Evolutionary conservation across 2,888 invertebrate species (phyloP).

Genomic region (Stenurella melanura): DNA sequence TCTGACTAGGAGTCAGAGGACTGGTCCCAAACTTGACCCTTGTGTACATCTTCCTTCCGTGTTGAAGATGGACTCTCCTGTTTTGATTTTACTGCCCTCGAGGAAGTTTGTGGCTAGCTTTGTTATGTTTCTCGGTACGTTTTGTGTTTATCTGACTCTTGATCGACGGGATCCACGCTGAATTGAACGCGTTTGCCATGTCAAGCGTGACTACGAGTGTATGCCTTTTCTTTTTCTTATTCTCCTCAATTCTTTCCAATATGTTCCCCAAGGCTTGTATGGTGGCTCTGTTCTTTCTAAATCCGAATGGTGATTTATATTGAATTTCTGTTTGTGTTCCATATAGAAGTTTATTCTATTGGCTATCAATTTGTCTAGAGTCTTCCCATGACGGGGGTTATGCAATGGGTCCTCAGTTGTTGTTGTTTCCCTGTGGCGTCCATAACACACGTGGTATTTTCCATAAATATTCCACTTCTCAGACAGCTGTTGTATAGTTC

Average conservation of each 20-base stretch:
- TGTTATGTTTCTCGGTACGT: background rate
- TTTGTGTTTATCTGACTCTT: background rate
- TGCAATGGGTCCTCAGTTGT: too few species aligned
- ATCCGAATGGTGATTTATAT: too few species aligned
- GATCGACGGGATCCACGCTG: background rate
- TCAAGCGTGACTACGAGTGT: background rate
- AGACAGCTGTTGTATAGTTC: too few species aligned
- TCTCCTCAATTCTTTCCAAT: background rate
- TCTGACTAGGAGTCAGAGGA: constrained; percentile 16
- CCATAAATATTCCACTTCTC: too few species aligned
- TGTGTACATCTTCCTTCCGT: constrained; percentile 19
- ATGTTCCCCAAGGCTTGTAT: background rate
- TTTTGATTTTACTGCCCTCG: background rate
- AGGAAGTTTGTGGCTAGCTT: background rate
- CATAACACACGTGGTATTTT: too few species aligned
- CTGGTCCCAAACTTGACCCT: constrained; percentile 28
- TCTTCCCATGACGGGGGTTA: too few species aligned
- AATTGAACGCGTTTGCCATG: background rate
- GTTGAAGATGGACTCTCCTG: background rate
- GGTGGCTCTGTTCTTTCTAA: background rate
- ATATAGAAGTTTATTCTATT: too few species aligned
- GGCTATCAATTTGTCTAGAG: too few species aligned
- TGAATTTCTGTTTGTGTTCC: too few species aligned
- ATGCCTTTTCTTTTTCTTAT: background rate
- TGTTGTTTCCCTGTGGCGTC: too few species aligned